phyloP scores from a whole-genome alignment of 2,888 invertebrate species.

The Formica aserva region DNA sequence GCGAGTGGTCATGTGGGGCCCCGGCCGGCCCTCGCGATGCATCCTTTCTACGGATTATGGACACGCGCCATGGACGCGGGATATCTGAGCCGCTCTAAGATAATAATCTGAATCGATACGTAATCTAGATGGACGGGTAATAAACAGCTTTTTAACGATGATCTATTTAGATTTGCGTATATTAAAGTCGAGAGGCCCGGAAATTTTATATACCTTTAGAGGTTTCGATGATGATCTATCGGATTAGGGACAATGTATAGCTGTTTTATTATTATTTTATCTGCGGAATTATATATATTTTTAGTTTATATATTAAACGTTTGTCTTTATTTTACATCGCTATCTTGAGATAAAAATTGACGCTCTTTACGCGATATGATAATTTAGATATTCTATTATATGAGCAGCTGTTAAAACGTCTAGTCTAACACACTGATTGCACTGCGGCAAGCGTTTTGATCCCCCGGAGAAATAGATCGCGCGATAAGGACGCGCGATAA shows the following conservation, averaged over 20 bases:
- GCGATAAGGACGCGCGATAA: slow-evolving; percentile 39
- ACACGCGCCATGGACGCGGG: slow-evolving; percentile 31
- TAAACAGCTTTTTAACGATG: slow-evolving; percentile 48
- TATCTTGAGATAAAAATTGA: neutral
- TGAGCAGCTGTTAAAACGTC: slow-evolving; percentile 2
- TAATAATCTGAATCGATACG: slow-evolving; percentile 46
- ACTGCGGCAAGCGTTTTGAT: slow-evolving; percentile 32
- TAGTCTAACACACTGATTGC: slow-evolving; percentile 5
- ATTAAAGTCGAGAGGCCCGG: slow-evolving; percentile 6
- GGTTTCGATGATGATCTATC: neutral
- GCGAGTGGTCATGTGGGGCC: slow-evolving; percentile 63
- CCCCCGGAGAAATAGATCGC: slow-evolving; percentile 31
- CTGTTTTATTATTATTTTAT: neutral
- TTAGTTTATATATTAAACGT: neutral
- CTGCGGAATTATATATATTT: neutral
- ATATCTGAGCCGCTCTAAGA: slow-evolving; percentile 21
- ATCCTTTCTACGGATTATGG: slow-evolving; percentile 52
- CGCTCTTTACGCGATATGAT: neutral
- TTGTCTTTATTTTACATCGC: neutral
- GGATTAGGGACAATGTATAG: neutral
- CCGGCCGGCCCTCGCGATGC: slow-evolving; percentile 11
- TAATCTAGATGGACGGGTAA: slow-evolving; percentile 42
- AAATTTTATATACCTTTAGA: slow-evolving; percentile 18
- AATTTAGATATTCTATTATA: neutral
- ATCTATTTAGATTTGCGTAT: slow-evolving; percentile 27